Percentiles rank a stretch among this genome's conserved stretches.
These are phyloP conservation scores for Suncus etruscus DNA, from an alignment of 2,113 vertebrate species.

Conservation along the genomic window DNA sequence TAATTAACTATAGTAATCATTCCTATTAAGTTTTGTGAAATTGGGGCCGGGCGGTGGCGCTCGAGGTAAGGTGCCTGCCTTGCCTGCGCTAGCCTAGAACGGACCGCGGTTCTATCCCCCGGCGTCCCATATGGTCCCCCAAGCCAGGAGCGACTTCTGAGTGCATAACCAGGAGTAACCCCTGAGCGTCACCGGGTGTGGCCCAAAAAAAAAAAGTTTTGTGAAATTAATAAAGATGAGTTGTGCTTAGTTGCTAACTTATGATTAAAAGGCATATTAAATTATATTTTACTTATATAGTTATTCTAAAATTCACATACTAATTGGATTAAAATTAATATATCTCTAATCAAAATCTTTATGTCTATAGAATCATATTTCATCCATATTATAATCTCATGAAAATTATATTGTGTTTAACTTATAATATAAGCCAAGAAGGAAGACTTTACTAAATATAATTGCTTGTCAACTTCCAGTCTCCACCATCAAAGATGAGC, in stretches of 20 bases:
- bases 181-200: no score
- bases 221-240: constrained; percentile 18
- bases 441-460: not conserved
- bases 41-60: no score
- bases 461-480: not conserved
- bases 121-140: no score
- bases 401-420: not conserved
- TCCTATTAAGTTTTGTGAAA: constrained; percentile 21
- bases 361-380: constrained; percentile 4
- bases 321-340: not conserved
- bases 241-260: not conserved
- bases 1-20: not conserved
- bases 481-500: not conserved
- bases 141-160: no score
- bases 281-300: not conserved
- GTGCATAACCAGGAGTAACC: no score
- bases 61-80: no score
- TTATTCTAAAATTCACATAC: not conserved
- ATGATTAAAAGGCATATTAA: not conserved
- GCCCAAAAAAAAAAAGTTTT: no score
- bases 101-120: no score
- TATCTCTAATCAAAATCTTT: not conserved
- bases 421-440: not conserved
- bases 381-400: not conserved
- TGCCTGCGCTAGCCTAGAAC: no score